These are phyloP conservation scores for Phrynosoma blainvillii DNA, from an alignment of 2,113 vertebrate species.

Conservation along the genomic window DNA sequence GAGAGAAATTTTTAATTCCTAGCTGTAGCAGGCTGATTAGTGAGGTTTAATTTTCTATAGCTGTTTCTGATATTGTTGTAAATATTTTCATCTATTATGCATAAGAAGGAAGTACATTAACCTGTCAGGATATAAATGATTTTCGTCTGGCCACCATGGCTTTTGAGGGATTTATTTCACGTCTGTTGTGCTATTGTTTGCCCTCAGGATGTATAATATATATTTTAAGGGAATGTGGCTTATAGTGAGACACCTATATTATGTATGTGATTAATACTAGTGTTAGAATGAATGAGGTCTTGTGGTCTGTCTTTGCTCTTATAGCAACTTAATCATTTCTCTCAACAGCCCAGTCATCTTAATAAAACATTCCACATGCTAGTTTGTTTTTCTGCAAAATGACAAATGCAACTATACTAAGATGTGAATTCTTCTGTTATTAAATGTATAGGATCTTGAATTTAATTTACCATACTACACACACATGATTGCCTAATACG, in stretches of 20 bases:
- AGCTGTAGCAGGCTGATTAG: slow-evolving; percentile 73
- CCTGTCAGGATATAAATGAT: slow-evolving; percentile 81
- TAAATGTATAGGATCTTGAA: slow-evolving; percentile 65
- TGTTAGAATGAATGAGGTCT: slow-evolving; percentile 78
- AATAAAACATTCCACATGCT: slow-evolving; percentile 78
- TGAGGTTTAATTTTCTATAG: slow-evolving; percentile 77
- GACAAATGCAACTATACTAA: slow-evolving; percentile 77
- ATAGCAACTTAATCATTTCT: slow-evolving; percentile 84
- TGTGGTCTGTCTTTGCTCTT: slow-evolving; percentile 82
- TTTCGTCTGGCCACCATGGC: slow-evolving; percentile 78
- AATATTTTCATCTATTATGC: slow-evolving; percentile 82
- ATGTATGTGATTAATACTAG: slow-evolving; percentile 87
- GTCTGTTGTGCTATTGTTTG: slow-evolving; percentile 73
- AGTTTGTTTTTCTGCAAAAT: slow-evolving; percentile 71
- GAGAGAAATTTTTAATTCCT: slow-evolving; percentile 63
- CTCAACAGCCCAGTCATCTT: slow-evolving; percentile 77
- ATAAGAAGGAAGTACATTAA: slow-evolving; percentile 80
- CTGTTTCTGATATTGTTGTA: slow-evolving; percentile 76
- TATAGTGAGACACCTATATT: slow-evolving; percentile 82
- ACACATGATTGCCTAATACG: slow-evolving; percentile 38
- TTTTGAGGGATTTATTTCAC: slow-evolving; percentile 81
- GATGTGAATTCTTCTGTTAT: slow-evolving; percentile 72
- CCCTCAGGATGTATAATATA: slow-evolving; percentile 79
- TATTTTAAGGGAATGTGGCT: slow-evolving; percentile 81
- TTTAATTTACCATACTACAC: slow-evolving; percentile 67